Percentiles rank a stretch among this genome's conserved stretches.
These are phyloP conservation scores for Zophobas morio DNA, from an alignment of 1,140 invertebrate genomes.

Conservation along the genomic window DNA sequence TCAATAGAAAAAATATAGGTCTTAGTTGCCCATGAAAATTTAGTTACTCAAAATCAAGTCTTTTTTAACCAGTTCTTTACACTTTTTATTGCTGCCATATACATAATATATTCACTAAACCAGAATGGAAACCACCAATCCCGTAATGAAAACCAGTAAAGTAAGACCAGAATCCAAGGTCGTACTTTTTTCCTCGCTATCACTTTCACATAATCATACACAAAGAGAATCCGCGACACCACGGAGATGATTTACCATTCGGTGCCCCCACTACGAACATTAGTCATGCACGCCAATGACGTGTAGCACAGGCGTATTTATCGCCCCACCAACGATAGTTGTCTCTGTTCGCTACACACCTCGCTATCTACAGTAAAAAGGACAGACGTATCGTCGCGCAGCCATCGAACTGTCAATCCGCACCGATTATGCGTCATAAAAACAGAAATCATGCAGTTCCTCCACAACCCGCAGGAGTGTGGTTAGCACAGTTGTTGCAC, in stretches of 20 bases:
- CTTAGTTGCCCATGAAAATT: too few species aligned
- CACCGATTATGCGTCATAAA: conserved; percentile 27
- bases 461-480: background rate
- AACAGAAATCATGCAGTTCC: conserved; percentile 26
- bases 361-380: background rate
- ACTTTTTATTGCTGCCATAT: too few species aligned
- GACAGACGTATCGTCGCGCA: background rate
- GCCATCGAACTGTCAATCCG: background rate
- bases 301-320: background rate
- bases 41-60: too few species aligned
- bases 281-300: conserved; percentile 29
- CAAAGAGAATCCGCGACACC: conserved; percentile 13
- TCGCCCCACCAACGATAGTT: background rate
- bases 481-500: too few species aligned
- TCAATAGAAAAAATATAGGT: too few species aligned
- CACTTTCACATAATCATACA: conserved; percentile 19
- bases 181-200: conserved; percentile 15
- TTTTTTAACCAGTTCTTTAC: too few species aligned
- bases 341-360: background rate
- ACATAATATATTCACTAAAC: too few species aligned
- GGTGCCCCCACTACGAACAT: conserved; percentile 14
- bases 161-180: conserved; percentile 11
- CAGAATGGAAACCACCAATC: too few species aligned
- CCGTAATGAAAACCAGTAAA: background rate
- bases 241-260: conserved; percentile 13